Evolutionary conservation across 2,888 invertebrate species (phyloP).

Genomic region (Cecidostiba fungosa): DNA sequence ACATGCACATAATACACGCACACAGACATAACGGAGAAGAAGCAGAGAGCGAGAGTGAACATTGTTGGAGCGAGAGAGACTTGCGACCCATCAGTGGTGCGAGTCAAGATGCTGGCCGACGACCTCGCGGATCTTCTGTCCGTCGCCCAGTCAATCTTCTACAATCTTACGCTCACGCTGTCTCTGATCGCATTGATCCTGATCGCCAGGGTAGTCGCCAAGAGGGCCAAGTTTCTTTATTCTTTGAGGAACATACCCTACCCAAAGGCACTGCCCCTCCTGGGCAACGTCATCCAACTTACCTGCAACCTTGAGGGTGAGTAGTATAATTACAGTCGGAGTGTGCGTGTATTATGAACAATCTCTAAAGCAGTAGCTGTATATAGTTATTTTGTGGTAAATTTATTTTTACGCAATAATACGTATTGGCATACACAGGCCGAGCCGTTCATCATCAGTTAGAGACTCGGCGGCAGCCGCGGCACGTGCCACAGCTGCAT

Average conservation of each 20-base stretch:
- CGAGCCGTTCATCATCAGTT: too few relatives aligned
- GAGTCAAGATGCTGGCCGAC: constrained; percentile 16
- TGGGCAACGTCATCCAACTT: constrained; percentile 78
- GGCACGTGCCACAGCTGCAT: too few relatives aligned
- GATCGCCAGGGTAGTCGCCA: constrained; percentile 65
- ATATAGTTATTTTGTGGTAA: too few relatives aligned
- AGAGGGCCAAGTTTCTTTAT: constrained; percentile 71
- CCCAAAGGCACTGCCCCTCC: constrained; percentile 75
- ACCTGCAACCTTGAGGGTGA: constrained; percentile 77
- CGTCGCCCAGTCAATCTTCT: constrained; percentile 60
- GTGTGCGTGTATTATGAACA: too few relatives aligned
- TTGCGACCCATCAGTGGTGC: not conserved
- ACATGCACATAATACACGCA: too few relatives aligned
- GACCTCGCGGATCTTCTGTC: too few relatives aligned
- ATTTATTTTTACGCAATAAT: too few relatives aligned
- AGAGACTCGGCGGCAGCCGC: too few relatives aligned
- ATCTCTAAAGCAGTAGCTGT: too few relatives aligned
- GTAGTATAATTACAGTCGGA: too few relatives aligned
- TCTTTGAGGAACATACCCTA: constrained; percentile 73
- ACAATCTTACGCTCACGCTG: constrained; percentile 69
- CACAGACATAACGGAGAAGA: too few relatives aligned
- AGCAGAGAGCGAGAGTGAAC: not conserved
- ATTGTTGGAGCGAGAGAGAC: not conserved
- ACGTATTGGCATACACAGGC: too few relatives aligned
- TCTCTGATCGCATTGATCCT: constrained; percentile 64